Evolutionary conservation across 2,888 invertebrate species (phyloP), one percentile per base, ranked within the genome.

Genomic region (Lapara coniferarum): DNA sequence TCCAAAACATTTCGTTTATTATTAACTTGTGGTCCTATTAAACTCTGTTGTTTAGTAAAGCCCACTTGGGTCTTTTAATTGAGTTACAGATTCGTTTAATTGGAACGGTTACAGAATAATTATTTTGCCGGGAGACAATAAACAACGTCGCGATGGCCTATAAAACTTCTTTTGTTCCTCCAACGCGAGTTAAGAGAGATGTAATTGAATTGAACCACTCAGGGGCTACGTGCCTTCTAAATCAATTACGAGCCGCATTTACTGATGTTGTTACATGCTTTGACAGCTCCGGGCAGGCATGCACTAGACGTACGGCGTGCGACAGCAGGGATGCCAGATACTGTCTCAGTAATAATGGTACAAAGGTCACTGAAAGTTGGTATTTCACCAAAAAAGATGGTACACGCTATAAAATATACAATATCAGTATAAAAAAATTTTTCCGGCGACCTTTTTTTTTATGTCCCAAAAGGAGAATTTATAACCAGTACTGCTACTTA

Each of bases 161-260:
- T 77, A 79, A 77, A 80, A 79, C 71, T 78, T 77, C 68, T 77
- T 71, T 74, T 74, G 69, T 74, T 67, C 49, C 57, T 71, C 67
- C 75, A 73, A 74, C 66, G 63, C 68, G 71, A 74, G 72, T 75
- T 70, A 73, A 75, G 76, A 73, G 75, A 75, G 73, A 69, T 72
- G 72, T 82, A 82, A 83, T 83, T 79, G 78, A 75, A 79, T 80
- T 74, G 78, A 79, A 82, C 77, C 81, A 78, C 83, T 82, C 78
- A 74, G 73, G 69, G 70, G 69, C 72, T 71, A 73, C 75, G 78
- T 77, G 73, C 77, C 74, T 74, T 72, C 72, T 82, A 85, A 86
- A 81, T 86, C 79, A 84, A 86, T 85, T 87, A 84, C 76, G 75
- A 77, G 76, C 83, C 82, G 74, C 81, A 82, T 85, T 85, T 79